phyloP scores from a whole-genome alignment of 1,140 invertebrate species.

The Atopsyche davidsoni region DNA sequence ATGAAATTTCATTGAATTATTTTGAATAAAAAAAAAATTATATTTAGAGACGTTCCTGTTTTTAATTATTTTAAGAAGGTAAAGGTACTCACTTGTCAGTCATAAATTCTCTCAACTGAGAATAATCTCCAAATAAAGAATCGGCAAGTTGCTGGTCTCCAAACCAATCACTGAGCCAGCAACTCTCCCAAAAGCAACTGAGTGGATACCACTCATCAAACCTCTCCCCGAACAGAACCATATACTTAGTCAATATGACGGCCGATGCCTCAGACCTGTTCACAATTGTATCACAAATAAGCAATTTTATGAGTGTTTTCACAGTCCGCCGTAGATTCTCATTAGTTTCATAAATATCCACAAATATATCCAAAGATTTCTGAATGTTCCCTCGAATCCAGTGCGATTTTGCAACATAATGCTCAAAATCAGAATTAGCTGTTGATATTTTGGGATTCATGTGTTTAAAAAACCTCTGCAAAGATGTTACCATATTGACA shows the following conservation, averaged over 20 bases:
- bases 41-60: too few relatives aligned
- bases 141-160: conserved; percentile 22
- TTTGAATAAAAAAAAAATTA: too few relatives aligned
- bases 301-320: conserved; percentile 8
- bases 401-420: conserved; percentile 19
- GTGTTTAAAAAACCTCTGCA: conserved; percentile 12
- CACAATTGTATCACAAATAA: conserved; percentile 12
- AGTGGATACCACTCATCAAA: conserved; percentile 12
- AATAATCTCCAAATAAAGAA: conserved; percentile 16
- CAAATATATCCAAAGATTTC: conserved; percentile 8
- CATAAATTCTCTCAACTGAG: conserved; percentile 4
- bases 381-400: conserved; percentile 24
- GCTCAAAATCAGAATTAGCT: conserved; percentile 15
- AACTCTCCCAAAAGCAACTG: conserved; percentile 19
- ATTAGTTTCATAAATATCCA: conserved; percentile 13
- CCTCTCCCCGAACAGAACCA: conserved; percentile 1
- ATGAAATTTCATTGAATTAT: too few relatives aligned
- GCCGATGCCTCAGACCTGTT: conserved; percentile 23
- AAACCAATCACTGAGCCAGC: conserved; percentile 26
- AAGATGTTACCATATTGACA: conserved; percentile 13
- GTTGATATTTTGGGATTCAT: not conserved
- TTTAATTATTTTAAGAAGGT: too few relatives aligned
- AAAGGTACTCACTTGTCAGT: conserved; percentile 4
- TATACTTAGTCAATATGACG: conserved; percentile 15
- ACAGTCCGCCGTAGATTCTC: not conserved